Evolutionary conservation across 2,888 invertebrate genomes (phyloP).

Genomic region (Andrena camellia): DNA sequence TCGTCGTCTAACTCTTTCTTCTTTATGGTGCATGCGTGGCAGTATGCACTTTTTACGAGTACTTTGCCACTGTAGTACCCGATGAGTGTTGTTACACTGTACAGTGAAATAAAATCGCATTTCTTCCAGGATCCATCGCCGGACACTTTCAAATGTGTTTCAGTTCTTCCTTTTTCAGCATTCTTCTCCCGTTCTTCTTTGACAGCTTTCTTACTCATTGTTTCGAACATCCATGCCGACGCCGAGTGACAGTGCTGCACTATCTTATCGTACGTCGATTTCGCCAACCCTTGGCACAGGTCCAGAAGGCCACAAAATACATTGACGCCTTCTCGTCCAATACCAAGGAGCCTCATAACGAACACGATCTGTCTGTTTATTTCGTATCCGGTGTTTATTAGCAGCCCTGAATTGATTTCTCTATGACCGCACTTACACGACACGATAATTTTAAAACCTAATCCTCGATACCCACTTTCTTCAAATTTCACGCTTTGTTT

Average conservation of each 20-base stretch:
- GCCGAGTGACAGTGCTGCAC: slow-evolving; percentile 18
- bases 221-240: slow-evolving; percentile 8
- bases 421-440: too few relatives aligned
- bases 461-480: too few relatives aligned
- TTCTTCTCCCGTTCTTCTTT: slow-evolving; percentile 41
- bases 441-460: too few relatives aligned
- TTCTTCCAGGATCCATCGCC: slow-evolving; percentile 72
- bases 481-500: too few relatives aligned
- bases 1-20: slow-evolving; percentile 48
- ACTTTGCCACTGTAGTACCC: slow-evolving; percentile 64
- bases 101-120: slow-evolving; percentile 67
- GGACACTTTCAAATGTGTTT: slow-evolving; percentile 66
- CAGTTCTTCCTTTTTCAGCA: slow-evolving; percentile 57
- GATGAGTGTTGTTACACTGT: slow-evolving; percentile 66
- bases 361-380: slow-evolving; percentile 19
- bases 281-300: neutral
- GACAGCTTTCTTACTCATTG: slow-evolving; percentile 1
- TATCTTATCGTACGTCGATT: slow-evolving; percentile 4
- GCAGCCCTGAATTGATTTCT: too few relatives aligned
- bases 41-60: slow-evolving; percentile 65
- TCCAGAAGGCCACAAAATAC: slow-evolving; percentile 13
- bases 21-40: slow-evolving; percentile 55
- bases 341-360: slow-evolving; percentile 13
- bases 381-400: neutral
- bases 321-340: slow-evolving; percentile 14